phyloP scores from a whole-genome alignment of 2,113 vertebrate species.

The Coracopsis vasa region DNA sequence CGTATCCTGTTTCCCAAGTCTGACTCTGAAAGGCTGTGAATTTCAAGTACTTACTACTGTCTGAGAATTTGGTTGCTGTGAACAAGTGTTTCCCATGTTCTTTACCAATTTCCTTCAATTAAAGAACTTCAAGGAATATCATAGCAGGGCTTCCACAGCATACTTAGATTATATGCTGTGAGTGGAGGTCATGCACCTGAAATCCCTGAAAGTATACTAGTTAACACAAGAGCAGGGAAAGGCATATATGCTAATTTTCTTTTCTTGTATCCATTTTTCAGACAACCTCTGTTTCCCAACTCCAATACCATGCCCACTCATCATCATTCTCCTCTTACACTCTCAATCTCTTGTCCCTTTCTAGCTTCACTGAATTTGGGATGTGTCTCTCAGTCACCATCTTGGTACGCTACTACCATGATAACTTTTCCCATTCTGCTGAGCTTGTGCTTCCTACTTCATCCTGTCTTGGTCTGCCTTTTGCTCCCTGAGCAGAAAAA shows the following conservation, averaged over 20 bases:
- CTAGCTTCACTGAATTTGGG: not conserved
- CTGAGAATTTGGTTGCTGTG: not conserved
- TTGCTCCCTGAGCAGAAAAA: not conserved
- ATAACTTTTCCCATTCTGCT: not conserved
- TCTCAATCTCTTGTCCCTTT: not conserved
- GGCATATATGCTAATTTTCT: not conserved
- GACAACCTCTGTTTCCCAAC: rapidly evolving
- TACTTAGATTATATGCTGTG: not conserved
- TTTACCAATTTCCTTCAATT: not conserved
- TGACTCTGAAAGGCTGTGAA: not conserved
- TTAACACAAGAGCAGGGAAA: not conserved
- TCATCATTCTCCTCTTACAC: not conserved
- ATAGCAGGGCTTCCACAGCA: not conserved
- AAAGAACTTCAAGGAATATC: not conserved
- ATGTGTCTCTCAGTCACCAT: not conserved
- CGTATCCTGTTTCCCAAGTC: constrained; percentile 13
- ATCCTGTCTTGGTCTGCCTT: not conserved
- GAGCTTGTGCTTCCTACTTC: not conserved
- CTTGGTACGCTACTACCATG: not conserved
- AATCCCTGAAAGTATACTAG: not conserved
- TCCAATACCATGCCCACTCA: not conserved
- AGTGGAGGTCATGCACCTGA: not conserved
- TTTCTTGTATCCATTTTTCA: not conserved
- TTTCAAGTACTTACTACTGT: not conserved
- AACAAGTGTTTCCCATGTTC: not conserved